A percentile compares a stretch with the other conserved stretches of the same genome.
Conservation (phyloP, 2,113 vertebrate species). For the Alexandromys fortis region DNA sequence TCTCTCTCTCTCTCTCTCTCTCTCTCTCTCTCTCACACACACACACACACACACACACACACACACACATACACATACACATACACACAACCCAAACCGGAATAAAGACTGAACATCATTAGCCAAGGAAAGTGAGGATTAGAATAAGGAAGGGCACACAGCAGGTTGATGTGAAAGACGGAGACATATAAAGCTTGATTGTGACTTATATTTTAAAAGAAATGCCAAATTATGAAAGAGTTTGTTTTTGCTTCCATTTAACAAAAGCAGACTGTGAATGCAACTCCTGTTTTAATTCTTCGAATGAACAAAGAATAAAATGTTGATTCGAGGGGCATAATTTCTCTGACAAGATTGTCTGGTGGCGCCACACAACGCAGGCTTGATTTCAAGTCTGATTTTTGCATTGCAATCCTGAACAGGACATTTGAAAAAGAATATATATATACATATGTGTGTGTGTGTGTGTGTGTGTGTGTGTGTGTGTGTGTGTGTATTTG, state of each 20-base stretch:
- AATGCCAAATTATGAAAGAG: conserved; percentile 1
- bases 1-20: neutral
- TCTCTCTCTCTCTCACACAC: too few species aligned
- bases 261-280: conserved; percentile 5
- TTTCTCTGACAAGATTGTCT: conserved; percentile 67
- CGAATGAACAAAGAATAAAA: conserved; percentile 55
- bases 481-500: neutral
- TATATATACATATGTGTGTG: neutral
- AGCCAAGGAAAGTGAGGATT: neutral
- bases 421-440: conserved; percentile 54
- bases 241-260: conserved; percentile 5
- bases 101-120: neutral
- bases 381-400: conserved; percentile 52
- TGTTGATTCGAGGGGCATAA: conserved; percentile 41
- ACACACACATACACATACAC: neutral
- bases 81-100: neutral
- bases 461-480: too few species aligned
- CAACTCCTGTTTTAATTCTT: conserved; percentile 51
- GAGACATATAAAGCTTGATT: neutral
- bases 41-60: too few species aligned
- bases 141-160: neutral
- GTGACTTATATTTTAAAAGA: conserved; percentile 40
- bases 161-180: neutral
- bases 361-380: neutral
- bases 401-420: conserved; percentile 48